phyloP scores from a whole-genome alignment of 2,888 invertebrate genomes.

The Tinea pellionella region DNA sequence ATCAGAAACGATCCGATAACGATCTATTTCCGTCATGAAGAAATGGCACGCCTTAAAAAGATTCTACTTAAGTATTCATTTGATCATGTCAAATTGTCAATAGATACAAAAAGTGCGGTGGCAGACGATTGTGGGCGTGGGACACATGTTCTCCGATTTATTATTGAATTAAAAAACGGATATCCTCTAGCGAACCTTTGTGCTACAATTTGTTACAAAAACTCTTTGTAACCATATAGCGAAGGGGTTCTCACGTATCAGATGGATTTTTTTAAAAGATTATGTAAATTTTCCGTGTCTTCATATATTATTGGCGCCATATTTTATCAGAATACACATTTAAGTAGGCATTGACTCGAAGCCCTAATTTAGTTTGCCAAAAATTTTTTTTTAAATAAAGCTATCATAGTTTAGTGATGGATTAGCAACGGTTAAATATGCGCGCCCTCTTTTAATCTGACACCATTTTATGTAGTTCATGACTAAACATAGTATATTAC shows the following conservation, averaged over 20 bases:
- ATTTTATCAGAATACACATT: background rate
- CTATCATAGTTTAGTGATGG: background rate
- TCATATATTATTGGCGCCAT: conserved; percentile 18
- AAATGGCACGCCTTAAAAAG: background rate
- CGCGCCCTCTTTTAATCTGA: conserved; percentile 1
- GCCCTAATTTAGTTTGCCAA: background rate
- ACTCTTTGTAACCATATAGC: background rate
- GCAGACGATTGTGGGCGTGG: conserved; percentile 35
- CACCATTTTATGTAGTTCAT: background rate
- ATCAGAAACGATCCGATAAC: conserved; percentile 27
- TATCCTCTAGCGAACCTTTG: conserved; percentile 39
- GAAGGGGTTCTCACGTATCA: background rate
- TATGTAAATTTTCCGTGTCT: conserved; percentile 17
- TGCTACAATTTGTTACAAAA: conserved; percentile 22
- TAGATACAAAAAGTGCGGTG: conserved; percentile 15
- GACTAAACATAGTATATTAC: background rate
- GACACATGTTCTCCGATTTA: conserved; percentile 23
- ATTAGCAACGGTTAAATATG: conserved; percentile 1
- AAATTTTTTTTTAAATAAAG: background rate
- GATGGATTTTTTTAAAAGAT: background rate
- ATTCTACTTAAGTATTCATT: conserved; percentile 21
- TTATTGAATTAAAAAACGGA: conserved; percentile 44
- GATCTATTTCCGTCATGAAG: conserved; percentile 30
- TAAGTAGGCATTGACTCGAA: background rate
- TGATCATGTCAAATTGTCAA: conserved; percentile 33